These are phyloP conservation scores for Cremastinae sp. DNA, from an alignment of 2,888 invertebrate species.

Conservation along the genomic window DNA sequence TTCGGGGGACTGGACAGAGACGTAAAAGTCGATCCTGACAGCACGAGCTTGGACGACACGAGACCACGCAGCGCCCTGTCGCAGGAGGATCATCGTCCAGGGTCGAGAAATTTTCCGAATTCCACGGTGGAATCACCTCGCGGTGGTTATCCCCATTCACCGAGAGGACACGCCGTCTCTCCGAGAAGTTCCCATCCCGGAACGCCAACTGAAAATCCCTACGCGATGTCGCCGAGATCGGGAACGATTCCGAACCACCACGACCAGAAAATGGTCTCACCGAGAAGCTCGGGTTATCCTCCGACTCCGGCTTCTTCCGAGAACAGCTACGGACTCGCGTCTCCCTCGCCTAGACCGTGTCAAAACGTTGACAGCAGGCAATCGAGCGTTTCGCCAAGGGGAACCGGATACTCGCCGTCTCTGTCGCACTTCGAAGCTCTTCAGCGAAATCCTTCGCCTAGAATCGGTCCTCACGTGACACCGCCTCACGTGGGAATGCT, in stretches of 20 bases:
- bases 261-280: constrained; percentile 73
- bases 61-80: constrained; percentile 76
- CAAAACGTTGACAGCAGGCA: constrained; percentile 71
- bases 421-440: constrained; percentile 67
- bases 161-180: constrained; percentile 73
- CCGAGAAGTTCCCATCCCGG: constrained; percentile 74
- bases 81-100: constrained; percentile 76
- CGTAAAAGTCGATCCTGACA: constrained; percentile 89
- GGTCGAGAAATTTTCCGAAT: constrained; percentile 74
- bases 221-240: constrained; percentile 70
- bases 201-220: constrained; percentile 69
- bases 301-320: constrained; percentile 63
- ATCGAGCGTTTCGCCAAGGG: constrained; percentile 68
- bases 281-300: constrained; percentile 74
- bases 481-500: constrained; percentile 56
- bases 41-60: constrained; percentile 83
- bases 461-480: constrained; percentile 61
- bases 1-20: constrained; percentile 80
- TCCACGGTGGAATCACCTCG: constrained; percentile 72
- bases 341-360: constrained; percentile 70
- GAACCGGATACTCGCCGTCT: constrained; percentile 64
- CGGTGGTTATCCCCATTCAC: constrained; percentile 70
- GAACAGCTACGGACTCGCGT: constrained; percentile 68
- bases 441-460: constrained; percentile 67
- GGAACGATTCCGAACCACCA: constrained; percentile 70